Conservation (phyloP, 2,888 invertebrate genomes). For the Homarus gammarus region DNA sequence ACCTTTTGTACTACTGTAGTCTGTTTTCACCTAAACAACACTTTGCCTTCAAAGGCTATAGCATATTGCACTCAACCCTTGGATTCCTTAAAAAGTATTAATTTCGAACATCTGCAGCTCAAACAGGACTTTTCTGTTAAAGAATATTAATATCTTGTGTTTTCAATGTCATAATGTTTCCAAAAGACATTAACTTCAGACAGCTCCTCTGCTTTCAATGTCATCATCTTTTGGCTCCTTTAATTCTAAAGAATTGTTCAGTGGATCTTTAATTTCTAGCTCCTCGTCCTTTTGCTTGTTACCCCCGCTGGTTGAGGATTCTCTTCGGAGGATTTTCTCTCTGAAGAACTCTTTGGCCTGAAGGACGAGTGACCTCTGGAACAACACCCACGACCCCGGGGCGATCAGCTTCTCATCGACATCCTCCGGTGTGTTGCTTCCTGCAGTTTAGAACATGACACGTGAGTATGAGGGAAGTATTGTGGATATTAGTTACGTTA, state of each 20-base stretch:
- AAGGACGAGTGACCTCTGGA: constrained; percentile 33
- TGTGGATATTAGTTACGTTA: no score
- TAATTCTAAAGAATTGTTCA: neutral
- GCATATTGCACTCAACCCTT: no score
- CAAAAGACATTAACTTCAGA: neutral
- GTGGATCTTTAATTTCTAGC: constrained; percentile 19
- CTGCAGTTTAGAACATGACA: no score
- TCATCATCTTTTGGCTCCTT: neutral
- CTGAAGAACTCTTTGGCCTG: constrained; percentile 28
- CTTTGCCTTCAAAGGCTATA: no score
- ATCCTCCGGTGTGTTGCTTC: constrained; percentile 41
- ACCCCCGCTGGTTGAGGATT: neutral
- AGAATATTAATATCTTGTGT: no score
- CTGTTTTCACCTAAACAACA: no score
- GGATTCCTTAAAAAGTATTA: no score
- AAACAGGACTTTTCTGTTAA: no score
- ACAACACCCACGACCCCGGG: constrained; percentile 29
- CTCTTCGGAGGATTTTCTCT: constrained; percentile 29
- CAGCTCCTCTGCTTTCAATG: constrained; percentile 14
- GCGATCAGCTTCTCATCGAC: constrained; percentile 39
- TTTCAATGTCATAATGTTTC: no score
- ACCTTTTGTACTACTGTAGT: no score
- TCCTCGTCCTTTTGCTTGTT: neutral
- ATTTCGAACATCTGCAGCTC: no score
- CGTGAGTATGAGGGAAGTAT: no score